These are phyloP conservation scores for Brachylomia viminalis DNA, from an alignment of 2,888 invertebrate genomes.

Conservation along the genomic window DNA sequence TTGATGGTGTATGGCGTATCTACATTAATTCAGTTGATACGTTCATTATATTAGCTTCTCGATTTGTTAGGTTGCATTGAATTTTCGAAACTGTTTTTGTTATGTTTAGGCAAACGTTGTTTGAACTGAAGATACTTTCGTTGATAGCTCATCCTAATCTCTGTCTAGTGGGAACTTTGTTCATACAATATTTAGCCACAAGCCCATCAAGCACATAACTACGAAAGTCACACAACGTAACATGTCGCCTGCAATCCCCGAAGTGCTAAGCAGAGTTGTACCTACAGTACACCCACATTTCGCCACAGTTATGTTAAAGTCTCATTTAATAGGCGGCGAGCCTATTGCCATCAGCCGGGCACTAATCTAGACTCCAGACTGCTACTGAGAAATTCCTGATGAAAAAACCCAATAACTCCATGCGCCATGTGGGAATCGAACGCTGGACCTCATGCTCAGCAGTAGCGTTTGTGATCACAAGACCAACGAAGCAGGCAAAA, in stretches of 20 bases:
- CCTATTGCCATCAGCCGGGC: not conserved
- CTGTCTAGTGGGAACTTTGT: not conserved
- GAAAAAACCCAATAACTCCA: not conserved
- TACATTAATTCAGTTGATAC: not conserved
- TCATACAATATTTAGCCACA: not conserved
- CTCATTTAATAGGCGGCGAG: not conserved
- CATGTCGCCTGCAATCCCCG: not conserved
- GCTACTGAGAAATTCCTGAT: not conserved
- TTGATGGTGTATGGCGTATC: not conserved
- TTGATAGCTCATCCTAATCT: not conserved
- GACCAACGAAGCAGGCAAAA: not conserved
- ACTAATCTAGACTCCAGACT: not conserved
- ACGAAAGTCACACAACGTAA: not conserved
- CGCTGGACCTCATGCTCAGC: not conserved
- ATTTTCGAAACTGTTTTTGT: not conserved
- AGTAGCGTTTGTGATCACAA: not conserved
- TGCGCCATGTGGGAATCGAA: not conserved
- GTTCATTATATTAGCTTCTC: slow-evolving; percentile 11
- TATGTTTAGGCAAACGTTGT: not conserved
- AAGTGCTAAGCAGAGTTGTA: not conserved
- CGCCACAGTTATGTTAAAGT: not conserved
- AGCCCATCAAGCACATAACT: not conserved
- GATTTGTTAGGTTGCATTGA: not conserved
- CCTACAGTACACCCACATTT: not conserved
- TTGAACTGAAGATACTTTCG: not conserved